These are phyloP conservation scores for Kryphioiulus occultus DNA, from an alignment of 2,888 invertebrate genomes.

Conservation along the genomic window DNA sequence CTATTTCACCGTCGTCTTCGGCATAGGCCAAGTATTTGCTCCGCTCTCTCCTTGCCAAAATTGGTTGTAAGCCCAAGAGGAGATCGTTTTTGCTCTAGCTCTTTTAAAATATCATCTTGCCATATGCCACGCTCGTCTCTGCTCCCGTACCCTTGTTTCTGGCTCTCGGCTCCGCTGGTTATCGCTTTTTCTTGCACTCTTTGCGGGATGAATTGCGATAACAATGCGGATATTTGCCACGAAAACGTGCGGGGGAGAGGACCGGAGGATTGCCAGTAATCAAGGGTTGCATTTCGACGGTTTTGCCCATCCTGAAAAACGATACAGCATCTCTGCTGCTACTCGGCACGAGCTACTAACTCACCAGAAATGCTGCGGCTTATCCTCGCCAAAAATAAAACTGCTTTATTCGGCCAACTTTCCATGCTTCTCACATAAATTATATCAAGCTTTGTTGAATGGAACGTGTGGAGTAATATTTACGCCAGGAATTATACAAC, in stretches of 20 bases:
- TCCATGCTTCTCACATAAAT: neutral
- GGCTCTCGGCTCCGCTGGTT: neutral
- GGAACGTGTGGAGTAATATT: neutral
- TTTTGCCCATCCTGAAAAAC: neutral
- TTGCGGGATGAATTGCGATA: neutral
- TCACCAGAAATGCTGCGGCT: neutral
- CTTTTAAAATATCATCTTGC: neutral
- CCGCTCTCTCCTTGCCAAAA: neutral
- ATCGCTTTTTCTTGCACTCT: too few relatives aligned
- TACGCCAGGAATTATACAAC: neutral
- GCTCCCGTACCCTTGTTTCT: neutral
- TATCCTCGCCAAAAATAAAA: neutral
- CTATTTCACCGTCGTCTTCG: neutral
- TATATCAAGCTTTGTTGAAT: neutral
- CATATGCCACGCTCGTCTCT: neutral
- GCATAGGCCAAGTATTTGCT: conserved; percentile 17
- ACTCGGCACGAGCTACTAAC: too few relatives aligned
- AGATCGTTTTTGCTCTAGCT: neutral
- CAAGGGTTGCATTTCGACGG: neutral
- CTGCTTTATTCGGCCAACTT: conserved; percentile 10
- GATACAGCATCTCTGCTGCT: neutral
- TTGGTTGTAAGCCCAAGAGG: neutral
- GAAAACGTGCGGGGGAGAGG: neutral
- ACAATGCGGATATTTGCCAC: neutral
- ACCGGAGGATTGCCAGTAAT: neutral